phyloP scores from a whole-genome alignment of 2,888 invertebrate genomes.

The Hipparchia semele region DNA sequence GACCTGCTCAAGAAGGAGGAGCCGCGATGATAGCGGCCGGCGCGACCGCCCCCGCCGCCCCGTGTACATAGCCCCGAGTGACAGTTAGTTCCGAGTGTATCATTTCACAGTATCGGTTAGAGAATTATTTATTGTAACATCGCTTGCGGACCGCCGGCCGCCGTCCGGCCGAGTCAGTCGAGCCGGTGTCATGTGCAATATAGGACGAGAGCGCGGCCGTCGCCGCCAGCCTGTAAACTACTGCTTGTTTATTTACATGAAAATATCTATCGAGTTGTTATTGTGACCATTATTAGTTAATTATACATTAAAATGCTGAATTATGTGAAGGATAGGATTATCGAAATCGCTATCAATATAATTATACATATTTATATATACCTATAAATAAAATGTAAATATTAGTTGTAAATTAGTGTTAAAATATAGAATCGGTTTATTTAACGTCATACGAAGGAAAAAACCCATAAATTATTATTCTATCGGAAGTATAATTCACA shows the following conservation, averaged over 20 bases:
- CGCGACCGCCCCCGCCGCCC: conserved; percentile 48
- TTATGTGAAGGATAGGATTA: conserved; percentile 77
- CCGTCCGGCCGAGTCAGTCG: conserved; percentile 49
- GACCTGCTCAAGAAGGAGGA: conserved; percentile 85
- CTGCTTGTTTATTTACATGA: conserved; percentile 81
- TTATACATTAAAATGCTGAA: conserved; percentile 79
- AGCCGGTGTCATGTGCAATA: conserved; percentile 69
- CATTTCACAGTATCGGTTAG: conserved; percentile 75
- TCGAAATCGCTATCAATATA: conserved; percentile 78
- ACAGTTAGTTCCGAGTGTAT: conserved; percentile 57
- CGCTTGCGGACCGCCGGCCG: conserved; percentile 59
- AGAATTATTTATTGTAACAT: conserved; percentile 78
- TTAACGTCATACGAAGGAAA: conserved; percentile 80
- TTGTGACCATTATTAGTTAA: conserved; percentile 83
- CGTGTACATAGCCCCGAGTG: conserved; percentile 62
- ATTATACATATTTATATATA: conserved; percentile 83
- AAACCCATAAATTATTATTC: conserved; percentile 82
- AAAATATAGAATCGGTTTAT: conserved; percentile 83
- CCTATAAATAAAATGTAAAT: conserved; percentile 83
- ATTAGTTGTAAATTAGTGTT: conserved; percentile 81
- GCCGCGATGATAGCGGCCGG: conserved; percentile 79
- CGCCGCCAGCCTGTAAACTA: conserved; percentile 67
- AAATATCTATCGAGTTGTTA: conserved; percentile 82
- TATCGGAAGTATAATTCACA: conserved; percentile 76
- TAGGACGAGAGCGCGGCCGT: conserved; percentile 61